Evolutionary conservation across 2,113 vertebrate genomes (phyloP).

Genomic region (Pithys albifrons): DNA sequence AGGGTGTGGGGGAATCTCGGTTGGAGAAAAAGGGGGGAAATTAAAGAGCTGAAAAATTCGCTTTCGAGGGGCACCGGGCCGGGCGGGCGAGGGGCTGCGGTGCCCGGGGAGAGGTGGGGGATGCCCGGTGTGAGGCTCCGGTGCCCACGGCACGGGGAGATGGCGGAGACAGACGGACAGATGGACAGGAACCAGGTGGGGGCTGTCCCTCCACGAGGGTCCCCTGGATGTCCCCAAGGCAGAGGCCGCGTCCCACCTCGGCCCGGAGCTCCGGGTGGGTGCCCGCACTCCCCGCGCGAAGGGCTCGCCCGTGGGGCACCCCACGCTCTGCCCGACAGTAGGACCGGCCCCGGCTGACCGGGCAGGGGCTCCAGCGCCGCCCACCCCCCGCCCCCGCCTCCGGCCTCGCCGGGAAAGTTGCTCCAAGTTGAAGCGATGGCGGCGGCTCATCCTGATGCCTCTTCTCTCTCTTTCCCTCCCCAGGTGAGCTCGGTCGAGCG

Average conservation of each 20-base stretch:
- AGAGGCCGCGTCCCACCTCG: not conserved
- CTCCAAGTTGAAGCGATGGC: slow-evolving; percentile 23
- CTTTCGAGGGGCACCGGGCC: not conserved
- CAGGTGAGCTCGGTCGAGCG: not conserved
- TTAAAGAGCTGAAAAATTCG: not conserved
- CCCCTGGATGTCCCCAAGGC: not conserved
- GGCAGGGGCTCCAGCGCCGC: not conserved
- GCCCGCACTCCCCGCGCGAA: not conserved
- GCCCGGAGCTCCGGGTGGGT: not conserved
- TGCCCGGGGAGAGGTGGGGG: not conserved
- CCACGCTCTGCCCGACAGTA: not conserved
- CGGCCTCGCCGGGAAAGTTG: slow-evolving; percentile 1
- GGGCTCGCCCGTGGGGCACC: no score
- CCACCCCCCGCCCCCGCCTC: not conserved
- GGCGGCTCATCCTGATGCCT: not conserved
- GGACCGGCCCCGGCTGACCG: not conserved
- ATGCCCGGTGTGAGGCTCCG: not conserved
- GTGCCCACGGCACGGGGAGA: not conserved
- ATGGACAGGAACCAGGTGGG: rapidly evolving
- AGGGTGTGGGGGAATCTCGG: rapidly evolving
- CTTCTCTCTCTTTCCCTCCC: not conserved
- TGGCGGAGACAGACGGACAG: not conserved
- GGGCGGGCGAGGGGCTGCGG: not conserved
- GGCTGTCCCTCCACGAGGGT: not conserved
- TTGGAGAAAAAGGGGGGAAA: not conserved